Evolutionary conservation across 2,797 vertebrate species (phyloP), one percentile per base, ranked within the genome.

Genomic region (Glossophaga mutica): DNA sequence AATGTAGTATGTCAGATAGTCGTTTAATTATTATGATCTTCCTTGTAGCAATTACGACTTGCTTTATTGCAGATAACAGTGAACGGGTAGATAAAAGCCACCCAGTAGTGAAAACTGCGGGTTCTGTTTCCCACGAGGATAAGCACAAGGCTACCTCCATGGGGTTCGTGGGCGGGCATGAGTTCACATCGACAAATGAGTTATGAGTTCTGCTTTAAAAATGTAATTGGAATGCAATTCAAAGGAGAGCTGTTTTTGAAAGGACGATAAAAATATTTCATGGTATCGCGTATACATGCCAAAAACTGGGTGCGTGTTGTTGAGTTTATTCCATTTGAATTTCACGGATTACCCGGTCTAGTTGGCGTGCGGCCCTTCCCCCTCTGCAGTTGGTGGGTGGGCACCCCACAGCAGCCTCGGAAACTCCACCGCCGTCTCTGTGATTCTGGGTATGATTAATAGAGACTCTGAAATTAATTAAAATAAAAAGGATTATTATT

Each of bases 1-100:
- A 98, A 97, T 94, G 91, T 97, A 87, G 86, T 85, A 90, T 97
- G 96, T 97, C 95, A 94, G 97, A 98, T 97, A 97, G 98, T 90
- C 95, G 87, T 97, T 98, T 98, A 98, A 98, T 98, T 98, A 97
- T 97, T 96, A 96, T 92, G 90, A 95, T 97, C 94, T 97, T 96
- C 96, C 95, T 95, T 98, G 94, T 98, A 97, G 97, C 97, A 97
- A 97, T 98, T 98, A 98, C 91, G 97, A 97, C 97, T 98, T 96
- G 87, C 97, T 98, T 98, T 98, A 97, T 97, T 97, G 97, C 94
- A 96, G 98, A 95, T 98, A 98, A 97, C 94, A 95, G 98, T 14
- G 62, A 96, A 89, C 14, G 86, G 93, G 84, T 92, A 98, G 98
- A 97, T 98, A 97, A 97, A 98, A 98, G 96, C 96, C 91, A 90